Percentiles rank a stretch among this genome's conserved stretches.
These are phyloP conservation scores for Saimiri boliviensis DNA, from an alignment of 2,113 vertebrate species.

Conservation along the genomic window DNA sequence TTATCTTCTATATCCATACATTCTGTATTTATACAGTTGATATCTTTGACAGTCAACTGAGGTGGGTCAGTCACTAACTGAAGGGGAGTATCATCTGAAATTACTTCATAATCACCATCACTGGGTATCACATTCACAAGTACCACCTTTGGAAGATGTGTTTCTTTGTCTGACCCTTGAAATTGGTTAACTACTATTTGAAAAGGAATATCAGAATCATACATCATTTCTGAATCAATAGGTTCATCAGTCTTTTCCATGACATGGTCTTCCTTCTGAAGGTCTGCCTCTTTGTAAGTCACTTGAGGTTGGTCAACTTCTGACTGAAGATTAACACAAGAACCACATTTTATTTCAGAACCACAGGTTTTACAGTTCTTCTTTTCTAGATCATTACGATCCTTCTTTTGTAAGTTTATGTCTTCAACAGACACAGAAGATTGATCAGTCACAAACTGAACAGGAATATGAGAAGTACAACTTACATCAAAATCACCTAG, in stretches of 20 bases:
- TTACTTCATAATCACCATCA: constrained; percentile 83
- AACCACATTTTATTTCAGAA: constrained; percentile 89
- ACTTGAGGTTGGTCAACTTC: constrained; percentile 74
- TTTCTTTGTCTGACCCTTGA: constrained; percentile 80
- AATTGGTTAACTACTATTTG: constrained; percentile 80
- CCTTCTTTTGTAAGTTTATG: constrained; percentile 84
- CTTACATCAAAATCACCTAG: constrained; percentile 82
- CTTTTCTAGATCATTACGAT: constrained; percentile 85
- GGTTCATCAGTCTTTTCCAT: constrained; percentile 79
- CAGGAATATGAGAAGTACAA: constrained; percentile 62
- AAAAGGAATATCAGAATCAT: constrained; percentile 60
- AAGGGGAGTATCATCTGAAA: constrained; percentile 51
- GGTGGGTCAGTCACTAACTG: constrained; percentile 79
- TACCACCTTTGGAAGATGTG: constrained; percentile 83
- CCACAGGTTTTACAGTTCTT: constrained; percentile 83
- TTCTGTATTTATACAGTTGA: constrained; percentile 84
- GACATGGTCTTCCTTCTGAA: constrained; percentile 86
- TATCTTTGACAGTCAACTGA: constrained; percentile 78
- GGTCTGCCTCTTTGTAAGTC: constrained; percentile 80
- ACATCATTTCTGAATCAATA: constrained; percentile 81
- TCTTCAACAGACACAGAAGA: constrained; percentile 77
- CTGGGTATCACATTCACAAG: constrained; percentile 42
- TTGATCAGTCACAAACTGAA: constrained; percentile 78
- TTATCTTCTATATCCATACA: constrained; percentile 86
- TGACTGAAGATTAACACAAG: constrained; percentile 86